Base-by-base conservation (phyloP, 2,888 invertebrate species). In the Micoletzkya japonica region DNA sequence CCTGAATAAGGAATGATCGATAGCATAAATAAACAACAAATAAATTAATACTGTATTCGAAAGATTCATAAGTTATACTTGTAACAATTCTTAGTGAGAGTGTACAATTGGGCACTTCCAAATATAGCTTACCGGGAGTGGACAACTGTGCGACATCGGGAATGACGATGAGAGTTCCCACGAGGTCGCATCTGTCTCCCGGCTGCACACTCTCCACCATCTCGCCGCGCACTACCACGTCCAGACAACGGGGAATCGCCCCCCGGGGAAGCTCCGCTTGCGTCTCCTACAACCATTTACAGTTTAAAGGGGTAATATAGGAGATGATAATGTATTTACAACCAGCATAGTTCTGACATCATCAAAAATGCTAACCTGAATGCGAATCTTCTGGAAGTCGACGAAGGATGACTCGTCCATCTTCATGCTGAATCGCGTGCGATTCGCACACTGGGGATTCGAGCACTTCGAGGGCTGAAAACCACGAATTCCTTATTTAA, bases 331-430 rank as follows among this genome's bases (percentile, higher is more conserved):
- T 56, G 4, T 10, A 54, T 14, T 26, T 34, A n/a, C 1, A 64
- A 32, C 30, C 28, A 30, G 28, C 6, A 39, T 39, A 7, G 24
- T 17, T 60, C 34, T 58, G 28, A 14, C 4, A 58, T 58, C 10
- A 17, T 4, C 6, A 50, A 59, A n/a, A 17, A 17, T 6, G 1
- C 44, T 4, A 1, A 74, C 74, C 71, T 98, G 98, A 77, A 99
- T 92, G 70, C 96, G 90, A 2, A 95, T 91, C 89, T 97, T 98
- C 88, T 98, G 98, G 86, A 98, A 99, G 87, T 98, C 98, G 0
- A 97, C 92, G 87, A 99, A 99, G 30, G 91, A 88, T 0, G 95
- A 95, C 86, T 94, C 94, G 87, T 95, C 93, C 7, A 94, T 91
- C 83, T 97, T 93, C 74, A 98, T 87, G 89, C 91, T 90, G 86